These are phyloP conservation scores for Sternotherus odoratus DNA, from an alignment of 2,797 vertebrate genomes.

Conservation along the genomic window DNA sequence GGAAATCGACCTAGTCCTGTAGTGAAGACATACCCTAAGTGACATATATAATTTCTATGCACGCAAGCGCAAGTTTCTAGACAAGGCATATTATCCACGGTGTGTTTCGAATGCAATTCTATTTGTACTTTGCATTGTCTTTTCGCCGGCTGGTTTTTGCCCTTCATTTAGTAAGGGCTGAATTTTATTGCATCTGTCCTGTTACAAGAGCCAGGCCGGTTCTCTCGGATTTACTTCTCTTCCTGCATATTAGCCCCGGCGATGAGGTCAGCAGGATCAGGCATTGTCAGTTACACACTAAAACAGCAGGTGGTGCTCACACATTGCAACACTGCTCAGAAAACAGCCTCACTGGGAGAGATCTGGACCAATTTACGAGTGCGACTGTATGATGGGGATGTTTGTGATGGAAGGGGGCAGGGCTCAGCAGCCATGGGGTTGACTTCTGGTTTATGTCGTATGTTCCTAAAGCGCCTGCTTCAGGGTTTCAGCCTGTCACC, in stretches of 20 bases:
- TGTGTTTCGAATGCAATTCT: not conserved
- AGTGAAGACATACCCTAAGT: no score
- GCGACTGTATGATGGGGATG: no score
- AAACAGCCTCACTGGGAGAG: no score
- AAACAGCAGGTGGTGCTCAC: not conserved
- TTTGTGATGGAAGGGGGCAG: not conserved
- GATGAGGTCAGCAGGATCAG: not conserved
- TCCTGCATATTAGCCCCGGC: fast-evolving
- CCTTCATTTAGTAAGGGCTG: no score
- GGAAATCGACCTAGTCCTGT: no score
- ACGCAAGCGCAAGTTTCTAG: not conserved
- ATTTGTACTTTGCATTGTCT: not conserved
- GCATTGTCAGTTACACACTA: not conserved
- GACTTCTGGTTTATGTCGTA: not conserved
- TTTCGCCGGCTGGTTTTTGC: fast-evolving
- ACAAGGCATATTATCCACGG: not conserved
- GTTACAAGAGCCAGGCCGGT: not conserved
- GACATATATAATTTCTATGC: not conserved
- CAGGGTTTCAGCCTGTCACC: not conserved
- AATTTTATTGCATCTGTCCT: not conserved
- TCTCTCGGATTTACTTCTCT: not conserved
- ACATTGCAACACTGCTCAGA: not conserved
- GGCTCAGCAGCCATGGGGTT: not conserved
- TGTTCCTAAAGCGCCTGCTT: not conserved
- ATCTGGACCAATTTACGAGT: not conserved